Evolutionary conservation across 1,140 invertebrate species (phyloP).

Genomic region (Polyergus mexicanus): DNA sequence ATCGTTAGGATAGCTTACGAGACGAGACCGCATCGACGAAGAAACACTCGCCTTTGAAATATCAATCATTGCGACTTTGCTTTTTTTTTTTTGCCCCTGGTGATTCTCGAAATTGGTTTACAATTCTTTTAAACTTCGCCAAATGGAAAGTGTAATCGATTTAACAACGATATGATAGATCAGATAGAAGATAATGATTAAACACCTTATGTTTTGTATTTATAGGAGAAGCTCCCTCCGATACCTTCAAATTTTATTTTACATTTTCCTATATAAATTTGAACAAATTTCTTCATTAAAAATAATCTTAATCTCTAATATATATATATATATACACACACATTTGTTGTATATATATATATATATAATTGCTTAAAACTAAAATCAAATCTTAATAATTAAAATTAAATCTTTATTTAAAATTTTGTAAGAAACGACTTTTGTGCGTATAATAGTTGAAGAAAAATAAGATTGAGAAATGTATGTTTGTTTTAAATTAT

Average conservation of each 20-base stretch:
- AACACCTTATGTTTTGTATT: not conserved
- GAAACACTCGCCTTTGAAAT: constrained; percentile 9
- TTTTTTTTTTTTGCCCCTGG: not conserved
- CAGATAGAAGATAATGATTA: not conserved
- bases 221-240: not conserved
- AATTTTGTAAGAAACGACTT: not conserved
- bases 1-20: constrained; percentile 61
- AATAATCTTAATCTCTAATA: not conserved
- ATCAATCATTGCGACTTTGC: constrained; percentile 21
- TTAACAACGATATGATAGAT: not conserved
- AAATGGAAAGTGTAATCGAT: not conserved
- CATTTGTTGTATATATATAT: not conserved
- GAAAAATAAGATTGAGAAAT: not conserved
- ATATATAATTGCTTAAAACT: not conserved
- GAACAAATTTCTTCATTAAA: not conserved
- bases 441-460: not conserved
- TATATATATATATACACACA: not conserved
- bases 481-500: constrained; percentile 22
- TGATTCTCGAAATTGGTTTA: not conserved
- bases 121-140: not conserved
- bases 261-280: no score
- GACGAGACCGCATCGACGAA: constrained; percentile 28
- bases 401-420: constrained; percentile 13
- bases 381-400: not conserved
- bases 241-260: not conserved